Evolutionary conservation across 2,113 vertebrate species (phyloP).

Genomic region (Dunckerocampus dactyliophorus): DNA sequence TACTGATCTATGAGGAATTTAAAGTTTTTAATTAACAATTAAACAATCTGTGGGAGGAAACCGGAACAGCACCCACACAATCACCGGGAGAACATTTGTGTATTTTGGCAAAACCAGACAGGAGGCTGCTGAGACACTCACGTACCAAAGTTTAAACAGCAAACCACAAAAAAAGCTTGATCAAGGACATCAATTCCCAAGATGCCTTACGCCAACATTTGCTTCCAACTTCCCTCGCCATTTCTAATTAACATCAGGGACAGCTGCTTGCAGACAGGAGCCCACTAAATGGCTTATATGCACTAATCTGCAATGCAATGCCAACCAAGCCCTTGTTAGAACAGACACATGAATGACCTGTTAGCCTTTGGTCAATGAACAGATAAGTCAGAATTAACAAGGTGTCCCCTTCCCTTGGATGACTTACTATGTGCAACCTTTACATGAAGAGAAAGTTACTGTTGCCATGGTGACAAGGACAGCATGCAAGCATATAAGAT

Average conservation of each 20-base stretch:
- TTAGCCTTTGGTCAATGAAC: conserved; percentile 27
- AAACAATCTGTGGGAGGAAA: too few relatives aligned
- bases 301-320: conserved; percentile 21
- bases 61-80: too few relatives aligned
- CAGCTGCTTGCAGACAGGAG: conserved; percentile 9
- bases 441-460: background rate
- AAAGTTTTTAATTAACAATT: too few relatives aligned
- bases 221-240: conserved; percentile 19
- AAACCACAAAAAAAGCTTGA: conserved; percentile 10
- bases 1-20: too few relatives aligned
- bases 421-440: conserved; percentile 14
- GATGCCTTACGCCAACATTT: conserved; percentile 29
- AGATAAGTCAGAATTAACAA: conserved; percentile 33
- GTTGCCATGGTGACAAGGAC: background rate
- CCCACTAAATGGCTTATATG: conserved; percentile 33
- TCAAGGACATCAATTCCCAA: conserved; percentile 28
- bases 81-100: background rate
- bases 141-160: conserved; percentile 9
- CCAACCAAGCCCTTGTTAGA: conserved; percentile 28
- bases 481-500: background rate
- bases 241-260: conserved; percentile 35
- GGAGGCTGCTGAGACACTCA: background rate
- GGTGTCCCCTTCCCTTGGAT: conserved; percentile 1
- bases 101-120: background rate
- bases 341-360: conserved; percentile 18